Percentiles rank a stretch among this genome's conserved stretches.
Conservation (phyloP, 2,888 invertebrate genomes). For the Acronicta aceris region DNA sequence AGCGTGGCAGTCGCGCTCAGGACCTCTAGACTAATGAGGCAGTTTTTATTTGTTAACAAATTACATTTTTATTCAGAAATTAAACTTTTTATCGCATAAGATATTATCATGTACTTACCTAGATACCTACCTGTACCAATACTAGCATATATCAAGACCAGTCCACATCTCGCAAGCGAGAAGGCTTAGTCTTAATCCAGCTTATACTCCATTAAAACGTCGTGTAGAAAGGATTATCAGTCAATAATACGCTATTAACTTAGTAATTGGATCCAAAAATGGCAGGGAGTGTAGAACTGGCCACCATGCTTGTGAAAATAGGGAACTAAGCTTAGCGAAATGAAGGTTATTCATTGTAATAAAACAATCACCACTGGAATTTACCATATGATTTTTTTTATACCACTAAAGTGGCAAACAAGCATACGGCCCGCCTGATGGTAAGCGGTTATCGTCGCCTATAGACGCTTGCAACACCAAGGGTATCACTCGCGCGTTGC, state of each 20-base stretch:
- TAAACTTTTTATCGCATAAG: neutral
- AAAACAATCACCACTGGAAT: constrained; percentile 5
- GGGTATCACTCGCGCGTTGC: no score
- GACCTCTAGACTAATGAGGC: no score
- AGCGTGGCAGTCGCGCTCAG: no score
- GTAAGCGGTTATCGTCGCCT: no score
- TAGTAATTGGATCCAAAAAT: constrained; percentile 45
- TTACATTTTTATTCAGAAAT: no score
- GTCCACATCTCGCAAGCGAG: constrained; percentile 13
- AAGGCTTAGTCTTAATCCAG: constrained; percentile 35
- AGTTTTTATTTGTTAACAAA: no score
- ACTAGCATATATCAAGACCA: constrained; percentile 19
- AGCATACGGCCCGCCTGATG: no score
- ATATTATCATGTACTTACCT: neutral
- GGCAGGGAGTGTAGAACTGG: constrained; percentile 27
- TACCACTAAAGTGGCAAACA: no score
- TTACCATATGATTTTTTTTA: neutral
- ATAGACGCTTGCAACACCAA: no score
- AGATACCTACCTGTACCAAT: neutral
- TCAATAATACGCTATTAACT: constrained; percentile 40
- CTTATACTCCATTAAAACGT: constrained; percentile 46
- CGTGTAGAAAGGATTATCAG: constrained; percentile 52
- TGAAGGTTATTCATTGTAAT: constrained; percentile 25
- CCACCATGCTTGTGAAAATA: constrained; percentile 41
- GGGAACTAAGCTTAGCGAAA: constrained; percentile 19